Evolutionary conservation across 37 sponge, comb jelly and placozoan genomes (phyloP).

Genomic region (Theonella swinhoei): DNA sequence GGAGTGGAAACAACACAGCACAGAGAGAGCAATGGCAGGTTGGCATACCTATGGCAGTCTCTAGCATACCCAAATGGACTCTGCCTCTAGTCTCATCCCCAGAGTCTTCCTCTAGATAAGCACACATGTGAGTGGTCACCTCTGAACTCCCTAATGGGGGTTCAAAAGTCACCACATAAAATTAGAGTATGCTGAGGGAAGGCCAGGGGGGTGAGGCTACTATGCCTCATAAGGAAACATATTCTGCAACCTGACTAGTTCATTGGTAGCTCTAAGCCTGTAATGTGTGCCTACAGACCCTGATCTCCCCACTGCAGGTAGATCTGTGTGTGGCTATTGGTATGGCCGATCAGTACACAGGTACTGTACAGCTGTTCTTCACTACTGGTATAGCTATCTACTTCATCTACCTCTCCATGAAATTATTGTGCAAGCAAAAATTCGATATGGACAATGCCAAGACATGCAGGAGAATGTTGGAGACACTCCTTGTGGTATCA

Average conservation of each 20-base stretch:
- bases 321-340: constrained; percentile 4
- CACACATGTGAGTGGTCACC: background rate
- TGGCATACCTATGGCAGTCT: background rate
- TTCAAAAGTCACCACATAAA: no score
- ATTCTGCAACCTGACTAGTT: no score
- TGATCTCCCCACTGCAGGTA: no score
- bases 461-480: background rate
- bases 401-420: background rate
- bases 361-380: constrained; percentile 10
- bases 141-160: no score
- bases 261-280: no score
- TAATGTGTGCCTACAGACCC: background rate
- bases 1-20: background rate
- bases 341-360: constrained; percentile 14
- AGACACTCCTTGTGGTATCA: background rate
- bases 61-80: background rate
- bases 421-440: no score
- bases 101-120: no score
- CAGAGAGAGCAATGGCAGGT: background rate
- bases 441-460: background rate
- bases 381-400: background rate
- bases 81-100: background rate
- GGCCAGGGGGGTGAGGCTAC: no score
- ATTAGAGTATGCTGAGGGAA: no score
- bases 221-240: no score